Percentiles rank a stretch among this genome's conserved stretches.
Evolutionary conservation across 2,797 vertebrate genomes (phyloP).

Genomic region (Halcyon chelicuti): DNA sequence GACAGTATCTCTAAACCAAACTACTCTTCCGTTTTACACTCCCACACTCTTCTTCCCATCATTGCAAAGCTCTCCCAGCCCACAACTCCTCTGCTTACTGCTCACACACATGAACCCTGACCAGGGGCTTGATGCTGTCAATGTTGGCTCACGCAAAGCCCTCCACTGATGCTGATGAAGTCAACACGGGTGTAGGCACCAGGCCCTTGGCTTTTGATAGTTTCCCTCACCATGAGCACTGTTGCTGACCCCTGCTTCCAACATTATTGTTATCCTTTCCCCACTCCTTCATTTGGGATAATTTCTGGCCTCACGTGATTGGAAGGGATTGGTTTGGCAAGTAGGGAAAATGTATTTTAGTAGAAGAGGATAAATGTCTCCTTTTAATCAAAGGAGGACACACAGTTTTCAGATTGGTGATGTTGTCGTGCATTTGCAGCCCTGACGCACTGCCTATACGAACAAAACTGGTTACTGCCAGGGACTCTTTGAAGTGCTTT

Average conservation of each 20-base stretch:
- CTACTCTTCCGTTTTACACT: slow-evolving; percentile 17
- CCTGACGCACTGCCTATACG: background rate
- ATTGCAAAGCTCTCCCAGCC: background rate
- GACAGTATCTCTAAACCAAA: slow-evolving; percentile 68
- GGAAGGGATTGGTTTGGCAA: background rate
- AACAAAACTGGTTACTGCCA: background rate
- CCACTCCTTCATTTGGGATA: background rate
- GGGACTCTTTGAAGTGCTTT: background rate
- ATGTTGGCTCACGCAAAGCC: background rate
- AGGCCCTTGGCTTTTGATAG: background rate
- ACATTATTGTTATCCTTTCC: background rate
- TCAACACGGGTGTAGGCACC: rapidly evolving
- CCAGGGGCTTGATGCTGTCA: background rate
- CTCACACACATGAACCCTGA: background rate
- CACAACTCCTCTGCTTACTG: background rate
- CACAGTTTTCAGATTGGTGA: background rate
- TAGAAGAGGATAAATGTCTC: background rate
- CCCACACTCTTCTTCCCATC: slow-evolving; percentile 14
- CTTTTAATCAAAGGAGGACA: background rate
- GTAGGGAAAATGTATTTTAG: background rate
- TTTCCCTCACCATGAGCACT: background rate
- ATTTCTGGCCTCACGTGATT: background rate
- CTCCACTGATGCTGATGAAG: background rate
- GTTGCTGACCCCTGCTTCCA: background rate
- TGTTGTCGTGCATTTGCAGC: background rate